phyloP scores from a whole-genome alignment of 2,797 vertebrate genomes.

The Notamacropus eugenii region DNA sequence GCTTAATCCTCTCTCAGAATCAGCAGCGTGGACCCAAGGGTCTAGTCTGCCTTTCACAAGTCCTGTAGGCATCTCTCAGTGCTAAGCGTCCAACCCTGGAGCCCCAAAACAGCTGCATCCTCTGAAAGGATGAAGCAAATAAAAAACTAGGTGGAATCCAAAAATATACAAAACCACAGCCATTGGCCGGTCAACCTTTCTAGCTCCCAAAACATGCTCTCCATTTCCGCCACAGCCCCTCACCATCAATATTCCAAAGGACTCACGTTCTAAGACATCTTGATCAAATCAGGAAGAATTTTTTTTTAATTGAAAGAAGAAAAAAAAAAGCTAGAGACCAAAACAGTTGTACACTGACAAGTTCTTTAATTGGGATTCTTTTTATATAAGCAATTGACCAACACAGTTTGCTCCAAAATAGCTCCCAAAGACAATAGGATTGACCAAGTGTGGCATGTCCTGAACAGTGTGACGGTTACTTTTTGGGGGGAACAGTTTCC shows the following conservation, averaged over 20 bases:
- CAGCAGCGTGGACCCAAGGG: rapidly evolving
- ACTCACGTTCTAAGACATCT: not conserved
- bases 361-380: slow-evolving; percentile 90
- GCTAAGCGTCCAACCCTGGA: rapidly evolving
- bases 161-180: not conserved
- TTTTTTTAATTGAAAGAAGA: not conserved
- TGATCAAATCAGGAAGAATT: not conserved
- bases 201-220: not conserved
- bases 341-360: slow-evolving; percentile 54
- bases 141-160: not conserved
- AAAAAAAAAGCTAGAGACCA: not conserved
- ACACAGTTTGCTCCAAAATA: slow-evolving; percentile 87
- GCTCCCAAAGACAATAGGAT: slow-evolving; percentile 67
- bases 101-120: not conserved
- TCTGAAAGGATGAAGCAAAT: not conserved
- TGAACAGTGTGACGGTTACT: slow-evolving; percentile 63
- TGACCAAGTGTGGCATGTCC: slow-evolving; percentile 80
- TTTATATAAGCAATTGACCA: slow-evolving; percentile 87
- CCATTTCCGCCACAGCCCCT: not conserved
- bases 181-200: rapidly evolving
- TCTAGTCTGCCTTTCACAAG: rapidly evolving
- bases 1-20: not conserved
- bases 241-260: not conserved
- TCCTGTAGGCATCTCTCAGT: not conserved
- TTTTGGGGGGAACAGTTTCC: slow-evolving; percentile 75